These are phyloP conservation scores for Pegea sp. DNA, from an alignment of 23 tunicate genomes.

Conservation along the genomic window DNA sequence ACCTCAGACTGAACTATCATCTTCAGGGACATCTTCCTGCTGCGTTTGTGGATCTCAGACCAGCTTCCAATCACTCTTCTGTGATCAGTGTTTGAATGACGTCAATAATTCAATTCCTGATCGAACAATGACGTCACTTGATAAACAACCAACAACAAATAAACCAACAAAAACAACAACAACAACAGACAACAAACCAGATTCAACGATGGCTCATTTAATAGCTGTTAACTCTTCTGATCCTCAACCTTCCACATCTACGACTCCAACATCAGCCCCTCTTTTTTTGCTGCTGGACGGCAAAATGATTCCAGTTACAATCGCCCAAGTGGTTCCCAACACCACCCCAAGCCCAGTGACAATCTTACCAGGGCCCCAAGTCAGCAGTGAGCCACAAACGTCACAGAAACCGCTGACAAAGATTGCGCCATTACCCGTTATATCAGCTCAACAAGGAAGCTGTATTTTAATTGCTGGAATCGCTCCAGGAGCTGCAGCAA, in stretches of 20 bases:
- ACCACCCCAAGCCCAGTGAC: not conserved
- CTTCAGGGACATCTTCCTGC: too few species aligned
- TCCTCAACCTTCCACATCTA: not conserved
- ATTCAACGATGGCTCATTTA: slow-evolving; percentile 39
- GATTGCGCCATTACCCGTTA: slow-evolving; percentile 56
- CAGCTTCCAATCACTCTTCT: too few species aligned
- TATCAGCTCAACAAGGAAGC: slow-evolving; percentile 32
- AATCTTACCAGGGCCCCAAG: too few species aligned
- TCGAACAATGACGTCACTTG: too few species aligned
- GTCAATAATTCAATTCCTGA: too few species aligned
- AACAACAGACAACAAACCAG: not conserved
- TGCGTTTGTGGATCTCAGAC: too few species aligned
- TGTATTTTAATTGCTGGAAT: slow-evolving; percentile 80
- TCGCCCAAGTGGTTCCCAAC: slow-evolving; percentile 38
- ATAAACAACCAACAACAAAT: too few species aligned
- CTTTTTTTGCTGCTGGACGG: slow-evolving; percentile 42
- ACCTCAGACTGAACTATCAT: too few species aligned
- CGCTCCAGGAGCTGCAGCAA: slow-evolving; percentile 9
- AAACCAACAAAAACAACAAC: too few species aligned
- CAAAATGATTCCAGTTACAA: slow-evolving; percentile 42
- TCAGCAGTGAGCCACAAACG: too few species aligned
- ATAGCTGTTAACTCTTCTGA: slow-evolving; percentile 28
- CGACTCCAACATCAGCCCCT: slow-evolving; percentile 7
- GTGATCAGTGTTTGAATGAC: too few species aligned
- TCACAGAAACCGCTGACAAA: slow-evolving; percentile 29